Base-by-base conservation (phyloP, 2,888 invertebrate genomes). In the Merodon equestris region DNA sequence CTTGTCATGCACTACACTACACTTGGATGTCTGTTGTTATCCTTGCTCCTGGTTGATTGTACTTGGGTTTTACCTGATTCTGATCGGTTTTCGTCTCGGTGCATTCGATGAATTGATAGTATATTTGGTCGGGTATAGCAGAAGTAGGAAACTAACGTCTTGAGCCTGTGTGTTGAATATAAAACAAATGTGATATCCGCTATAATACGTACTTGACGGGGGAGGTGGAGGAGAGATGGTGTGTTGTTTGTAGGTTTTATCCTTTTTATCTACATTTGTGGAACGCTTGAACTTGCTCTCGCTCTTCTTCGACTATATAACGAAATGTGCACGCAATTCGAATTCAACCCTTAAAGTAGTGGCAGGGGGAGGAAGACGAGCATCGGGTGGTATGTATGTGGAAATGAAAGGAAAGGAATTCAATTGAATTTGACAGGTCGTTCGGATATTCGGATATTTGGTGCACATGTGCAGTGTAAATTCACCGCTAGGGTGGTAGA, bases 231-330 rank as follows among this genome's bases (percentile, higher is more conserved):
- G 15, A 9, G 57, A 15, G 50, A n/a, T n/a, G 27, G 27, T 27
- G 27, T 27, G 27, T 36, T 61, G 54, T 61, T 63, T 60, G 14
- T 50, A 19, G 47, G 50, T n/a, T 50, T 61, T 56, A 27, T 68
- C 45, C 53, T 40, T 77, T 73, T 63, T 57, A 61, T 63, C 56
- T 72, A 73, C 77, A 73, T 77, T 73, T 64, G 60, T 64, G 63
- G 68, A 79, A 74, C 74, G 79, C 74, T 79, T 79, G 74, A 79
- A 79, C 79, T 79, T 79, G 79, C 74, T 79, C 79, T 79, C 79
- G 79, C 79, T 79, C 79, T 74, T 79, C 74, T 74, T 79, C 74
- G 74, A 70, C 79, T 74, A 7, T 27, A 27, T 27, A 73, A 79
- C 63, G 68, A 67, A 79, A 79, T 79, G 79, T 79, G 79, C 79